A percentile compares a stretch with the other conserved stretches of the same genome.
Conservation (phyloP, 1,140 invertebrate species). For the Megathymus violae region DNA sequence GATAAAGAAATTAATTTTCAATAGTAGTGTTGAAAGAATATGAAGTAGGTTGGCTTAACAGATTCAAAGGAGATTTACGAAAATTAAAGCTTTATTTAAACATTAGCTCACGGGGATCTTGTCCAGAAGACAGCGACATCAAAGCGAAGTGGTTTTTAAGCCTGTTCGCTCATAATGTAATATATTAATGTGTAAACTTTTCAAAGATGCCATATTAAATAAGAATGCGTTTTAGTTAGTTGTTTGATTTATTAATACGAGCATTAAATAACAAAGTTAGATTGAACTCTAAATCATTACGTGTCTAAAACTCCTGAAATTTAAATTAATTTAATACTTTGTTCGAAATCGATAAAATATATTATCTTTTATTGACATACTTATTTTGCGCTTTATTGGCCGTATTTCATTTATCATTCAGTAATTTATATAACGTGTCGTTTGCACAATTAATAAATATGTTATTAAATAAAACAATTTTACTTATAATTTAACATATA, state of each 20-base stretch:
- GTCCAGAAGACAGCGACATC: slow-evolving; percentile 41
- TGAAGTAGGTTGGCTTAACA: slow-evolving; percentile 12
- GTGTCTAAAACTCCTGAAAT: too few species aligned
- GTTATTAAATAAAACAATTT: too few species aligned
- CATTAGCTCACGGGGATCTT: slow-evolving; percentile 26
- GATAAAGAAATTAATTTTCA: slow-evolving; percentile 4
- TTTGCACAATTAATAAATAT: too few species aligned
- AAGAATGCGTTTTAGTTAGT: slow-evolving; percentile 29
- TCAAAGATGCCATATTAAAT: slow-evolving; percentile 31
- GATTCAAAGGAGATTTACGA: slow-evolving; percentile 24
- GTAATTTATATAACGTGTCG: too few species aligned
- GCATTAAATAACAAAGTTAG: neutral
- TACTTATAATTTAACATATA: too few species aligned
- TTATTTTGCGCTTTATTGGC: too few species aligned
- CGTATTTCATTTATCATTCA: too few species aligned
- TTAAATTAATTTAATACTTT: too few species aligned
- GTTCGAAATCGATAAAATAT: too few species aligned
- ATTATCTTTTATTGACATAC: too few species aligned
- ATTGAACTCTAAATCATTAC: neutral
- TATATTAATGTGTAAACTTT: slow-evolving; percentile 35
- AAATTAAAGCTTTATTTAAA: slow-evolving; percentile 34
- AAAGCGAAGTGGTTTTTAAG: slow-evolving; percentile 42
- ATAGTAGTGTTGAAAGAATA: slow-evolving; percentile 26
- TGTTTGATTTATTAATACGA: slow-evolving; percentile 22
- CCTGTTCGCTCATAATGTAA: slow-evolving; percentile 44